Evolutionary conservation across 2,113 vertebrate species (phyloP).

Genomic region (Gavialis gangeticus): DNA sequence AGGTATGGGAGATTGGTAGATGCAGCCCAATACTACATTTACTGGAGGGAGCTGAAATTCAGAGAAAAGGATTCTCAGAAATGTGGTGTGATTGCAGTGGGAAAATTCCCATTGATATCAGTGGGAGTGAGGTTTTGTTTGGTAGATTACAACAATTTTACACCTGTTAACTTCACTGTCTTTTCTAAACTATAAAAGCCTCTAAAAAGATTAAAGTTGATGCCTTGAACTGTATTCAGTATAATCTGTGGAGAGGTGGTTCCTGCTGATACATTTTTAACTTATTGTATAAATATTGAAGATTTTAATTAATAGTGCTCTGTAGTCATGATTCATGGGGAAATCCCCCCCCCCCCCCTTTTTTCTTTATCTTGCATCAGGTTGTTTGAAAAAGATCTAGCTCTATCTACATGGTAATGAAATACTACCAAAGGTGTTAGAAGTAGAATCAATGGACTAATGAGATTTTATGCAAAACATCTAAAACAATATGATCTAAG

Average conservation of each 20-base stretch:
- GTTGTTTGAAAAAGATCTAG: constrained; percentile 34
- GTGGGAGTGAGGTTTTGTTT: accelerated
- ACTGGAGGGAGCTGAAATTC: accelerated
- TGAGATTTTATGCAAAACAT: constrained; percentile 75
- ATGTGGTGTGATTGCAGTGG: neutral
- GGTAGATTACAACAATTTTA: neutral
- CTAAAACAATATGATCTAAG: constrained; percentile 43
- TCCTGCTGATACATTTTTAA: constrained; percentile 29
- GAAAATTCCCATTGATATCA: neutral
- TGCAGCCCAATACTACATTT: no score
- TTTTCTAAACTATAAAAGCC: neutral
- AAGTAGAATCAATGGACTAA: constrained; percentile 70
- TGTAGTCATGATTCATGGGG: neutral
- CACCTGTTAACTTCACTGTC: neutral
- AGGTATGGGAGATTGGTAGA: no score
- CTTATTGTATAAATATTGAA: constrained; percentile 55
- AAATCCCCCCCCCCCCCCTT: no score
- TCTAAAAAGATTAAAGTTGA: neutral
- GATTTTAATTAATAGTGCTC: constrained; percentile 46
- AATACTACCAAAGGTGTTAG: constrained; percentile 55
- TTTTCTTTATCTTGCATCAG: constrained; percentile 13
- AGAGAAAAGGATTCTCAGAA: neutral
- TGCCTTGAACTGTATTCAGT: neutral
- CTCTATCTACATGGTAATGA: constrained; percentile 72
- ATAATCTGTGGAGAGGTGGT: neutral